These are phyloP conservation scores for Pinctada fucata DNA, from an alignment of 2,888 invertebrate genomes.

Conservation along the genomic window DNA sequence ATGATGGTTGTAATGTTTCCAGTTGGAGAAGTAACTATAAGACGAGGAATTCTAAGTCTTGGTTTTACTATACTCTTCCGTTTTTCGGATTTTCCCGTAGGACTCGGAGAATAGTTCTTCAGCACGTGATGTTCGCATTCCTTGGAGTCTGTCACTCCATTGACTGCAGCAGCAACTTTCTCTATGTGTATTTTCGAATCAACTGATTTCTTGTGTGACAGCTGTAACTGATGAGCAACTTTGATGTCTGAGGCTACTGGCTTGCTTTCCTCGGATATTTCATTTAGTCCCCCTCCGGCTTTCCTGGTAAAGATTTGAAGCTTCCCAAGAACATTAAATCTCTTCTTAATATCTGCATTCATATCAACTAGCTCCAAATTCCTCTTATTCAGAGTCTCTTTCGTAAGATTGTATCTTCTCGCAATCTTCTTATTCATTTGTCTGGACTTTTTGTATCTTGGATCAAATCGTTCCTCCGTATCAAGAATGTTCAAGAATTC, in stretches of 20 bases:
- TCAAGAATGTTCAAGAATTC: constrained; percentile 44
- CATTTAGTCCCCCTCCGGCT: not conserved
- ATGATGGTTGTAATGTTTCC: too few relatives aligned
- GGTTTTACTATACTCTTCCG: not conserved
- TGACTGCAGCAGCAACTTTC: constrained; percentile 30
- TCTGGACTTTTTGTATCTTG: constrained; percentile 24
- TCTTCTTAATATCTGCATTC: constrained; percentile 17
- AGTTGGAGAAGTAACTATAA: not conserved
- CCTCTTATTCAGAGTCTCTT: constrained; percentile 6
- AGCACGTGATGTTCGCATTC: constrained; percentile 41
- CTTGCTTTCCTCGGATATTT: not conserved
- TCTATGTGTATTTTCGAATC: not conserved
- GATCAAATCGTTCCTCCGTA: constrained; percentile 34
- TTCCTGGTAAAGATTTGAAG: not conserved
- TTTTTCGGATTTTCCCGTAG: not conserved
- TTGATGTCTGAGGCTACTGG: not conserved
- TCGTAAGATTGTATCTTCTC: constrained; percentile 31
- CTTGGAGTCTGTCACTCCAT: constrained; percentile 49
- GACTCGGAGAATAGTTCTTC: not conserved
- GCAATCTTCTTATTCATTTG: constrained; percentile 31
- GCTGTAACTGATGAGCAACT: not conserved
- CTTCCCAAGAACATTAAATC: not conserved
- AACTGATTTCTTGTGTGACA: not conserved
- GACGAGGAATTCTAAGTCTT: not conserved
- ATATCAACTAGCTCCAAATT: constrained; percentile 2